Conservation (phyloP, 2,797 vertebrate species). For the Ara ararauna region DNA sequence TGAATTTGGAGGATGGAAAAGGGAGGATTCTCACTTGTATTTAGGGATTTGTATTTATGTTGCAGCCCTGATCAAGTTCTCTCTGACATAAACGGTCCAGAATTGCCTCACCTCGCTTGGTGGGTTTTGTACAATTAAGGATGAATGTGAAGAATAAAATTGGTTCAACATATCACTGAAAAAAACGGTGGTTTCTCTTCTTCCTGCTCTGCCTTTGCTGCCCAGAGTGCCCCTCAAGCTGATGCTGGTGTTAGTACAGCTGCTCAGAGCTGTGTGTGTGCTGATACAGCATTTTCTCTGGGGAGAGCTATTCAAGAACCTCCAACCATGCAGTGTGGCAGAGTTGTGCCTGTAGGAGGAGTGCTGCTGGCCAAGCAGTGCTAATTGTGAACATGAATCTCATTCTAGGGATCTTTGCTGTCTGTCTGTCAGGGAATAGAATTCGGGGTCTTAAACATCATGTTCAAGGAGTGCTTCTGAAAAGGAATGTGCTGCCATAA, state of each 20-base stretch:
- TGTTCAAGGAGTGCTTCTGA: not conserved
- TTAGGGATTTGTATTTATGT: not conserved
- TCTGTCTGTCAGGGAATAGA: not conserved
- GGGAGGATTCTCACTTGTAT: not conserved
- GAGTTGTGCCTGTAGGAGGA: not conserved
- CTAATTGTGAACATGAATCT: not conserved
- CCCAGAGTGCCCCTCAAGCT: not conserved
- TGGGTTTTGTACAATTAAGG: conserved; percentile 44
- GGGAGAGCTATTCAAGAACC: not conserved
- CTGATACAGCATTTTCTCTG: rapidly evolving
- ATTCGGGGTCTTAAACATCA: not conserved
- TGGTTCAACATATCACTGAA: conserved; percentile 5
- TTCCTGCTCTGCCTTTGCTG: not conserved
- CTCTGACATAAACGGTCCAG: rapidly evolving
- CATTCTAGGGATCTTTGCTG: not conserved
- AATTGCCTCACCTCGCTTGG: not conserved
- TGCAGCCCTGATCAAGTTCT: not conserved
- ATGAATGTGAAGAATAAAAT: conserved; percentile 64
- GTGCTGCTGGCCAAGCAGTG: not conserved
- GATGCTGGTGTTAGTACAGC: not conserved
- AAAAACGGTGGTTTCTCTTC: not conserved
- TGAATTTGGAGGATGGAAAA: not conserved
- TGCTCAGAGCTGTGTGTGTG: not conserved
- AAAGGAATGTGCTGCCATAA: not conserved
- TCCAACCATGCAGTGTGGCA: rapidly evolving